Conservation (phyloP, 2,113 vertebrate species). For the Lophura nycthemera region DNA sequence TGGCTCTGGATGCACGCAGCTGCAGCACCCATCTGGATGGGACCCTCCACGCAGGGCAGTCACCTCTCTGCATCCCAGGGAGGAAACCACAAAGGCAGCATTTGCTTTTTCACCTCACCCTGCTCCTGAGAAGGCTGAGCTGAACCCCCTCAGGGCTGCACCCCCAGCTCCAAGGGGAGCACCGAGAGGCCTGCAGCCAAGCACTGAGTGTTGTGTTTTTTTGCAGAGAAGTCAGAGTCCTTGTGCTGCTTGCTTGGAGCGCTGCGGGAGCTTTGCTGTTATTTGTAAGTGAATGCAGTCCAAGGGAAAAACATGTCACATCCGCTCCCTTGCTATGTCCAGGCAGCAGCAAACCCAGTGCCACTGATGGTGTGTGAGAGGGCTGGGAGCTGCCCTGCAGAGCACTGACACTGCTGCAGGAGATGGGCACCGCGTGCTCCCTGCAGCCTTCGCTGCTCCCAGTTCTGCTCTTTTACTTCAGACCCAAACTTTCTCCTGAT, state of each 20-base stretch:
- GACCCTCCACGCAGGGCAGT: background rate
- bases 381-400: background rate
- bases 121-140: background rate
- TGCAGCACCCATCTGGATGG: fast-evolving
- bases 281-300: background rate
- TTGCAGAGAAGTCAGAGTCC: background rate
- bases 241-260: background rate
- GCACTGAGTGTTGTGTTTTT: background rate
- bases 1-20: fast-evolving
- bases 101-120: background rate
- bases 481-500: background rate
- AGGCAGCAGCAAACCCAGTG: fast-evolving
- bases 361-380: fast-evolving
- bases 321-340: background rate
- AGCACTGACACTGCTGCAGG: fast-evolving
- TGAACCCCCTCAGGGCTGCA: fast-evolving
- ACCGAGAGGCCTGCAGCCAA: background rate
- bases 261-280: background rate
- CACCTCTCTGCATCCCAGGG: background rate
- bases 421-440: background rate
- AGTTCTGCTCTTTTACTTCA: background rate
- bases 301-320: background rate
- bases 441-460: fast-evolving
- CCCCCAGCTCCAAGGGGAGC: background rate
- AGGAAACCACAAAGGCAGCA: background rate